Evolutionary conservation across 2,888 invertebrate species (phyloP), one percentile per base, ranked within the genome.

Genomic region (Branchellion lobata): DNA sequence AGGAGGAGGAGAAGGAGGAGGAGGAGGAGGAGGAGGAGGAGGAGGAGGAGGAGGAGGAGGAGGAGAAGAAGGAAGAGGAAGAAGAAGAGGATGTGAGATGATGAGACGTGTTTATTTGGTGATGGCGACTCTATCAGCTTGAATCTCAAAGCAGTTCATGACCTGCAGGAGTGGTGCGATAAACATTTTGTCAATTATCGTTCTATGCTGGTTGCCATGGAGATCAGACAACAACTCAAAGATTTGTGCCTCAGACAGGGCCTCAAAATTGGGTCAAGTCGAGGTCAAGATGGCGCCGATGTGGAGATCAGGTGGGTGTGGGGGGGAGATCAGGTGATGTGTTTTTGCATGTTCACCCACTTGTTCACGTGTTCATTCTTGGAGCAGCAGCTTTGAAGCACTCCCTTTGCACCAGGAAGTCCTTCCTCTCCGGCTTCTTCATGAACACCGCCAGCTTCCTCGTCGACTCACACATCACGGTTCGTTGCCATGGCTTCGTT

Each of bases 161-260:
- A 18, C 53, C 21, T 75, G 24, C n/a, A 77, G 77, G 36, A 57
- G 1, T 77, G 77, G 77, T 77, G 77, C 40, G 57, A 77, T 24
- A 57, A 33, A 21, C 31, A 57, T 11, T 57, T n/a, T n/a, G 65
- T 77, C 31, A 77, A 77, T 40, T n/a, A 34, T 21, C 53, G 65
- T 18, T 47, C 77, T 8, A 33, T 77, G 77, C 33, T 24, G 31
- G 29, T 77, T n/a, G 77, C 77, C 33, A 40, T n/a, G 11, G 31
- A 36, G 8, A 61, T 65, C 1, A 77, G 40, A 24, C n/a, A 65
- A 14, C 77, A 77, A 57, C 65, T 77, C 24, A 75, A 75, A 47
- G 53, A 75, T 2, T 24, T 75, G 21, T 75, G 75, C 33, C 27
- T 47, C n/a, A 21, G 47, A 11, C 40, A 47, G 21, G 75, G 53